Percentiles rank a stretch among this genome's conserved stretches.
Conservation (phyloP, 2,888 invertebrate genomes). For the Lottia scabra region DNA sequence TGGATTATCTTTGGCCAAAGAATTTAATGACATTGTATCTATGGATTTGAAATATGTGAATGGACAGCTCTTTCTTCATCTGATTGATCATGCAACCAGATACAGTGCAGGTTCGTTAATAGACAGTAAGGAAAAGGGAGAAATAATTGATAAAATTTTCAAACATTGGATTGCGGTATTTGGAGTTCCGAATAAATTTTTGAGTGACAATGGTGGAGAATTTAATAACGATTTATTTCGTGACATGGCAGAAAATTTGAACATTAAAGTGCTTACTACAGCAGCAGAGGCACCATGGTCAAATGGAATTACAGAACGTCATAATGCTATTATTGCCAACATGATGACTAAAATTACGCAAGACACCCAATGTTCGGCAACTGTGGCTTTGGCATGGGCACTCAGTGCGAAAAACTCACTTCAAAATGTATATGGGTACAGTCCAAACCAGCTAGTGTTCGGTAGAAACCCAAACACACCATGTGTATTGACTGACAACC, state of each 20-base stretch:
- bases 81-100: conserved; percentile 8
- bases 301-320: neutral
- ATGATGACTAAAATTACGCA: neutral
- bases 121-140: neutral
- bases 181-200: neutral
- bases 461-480: neutral
- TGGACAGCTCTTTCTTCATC: neutral
- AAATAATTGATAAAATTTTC: neutral
- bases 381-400: neutral
- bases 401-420: neutral
- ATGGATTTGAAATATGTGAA: neutral
- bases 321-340: conserved; percentile 1
- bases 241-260: conserved; percentile 3
- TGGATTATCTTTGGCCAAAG: neutral
- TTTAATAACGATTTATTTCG: neutral
- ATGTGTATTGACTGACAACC: neutral
- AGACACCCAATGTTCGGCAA: conserved; percentile 18
- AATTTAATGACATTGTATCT: conserved; percentile 4
- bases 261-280: neutral
- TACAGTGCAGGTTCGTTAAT: neutral
- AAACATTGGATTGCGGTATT: neutral
- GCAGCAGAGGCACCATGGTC: neutral
- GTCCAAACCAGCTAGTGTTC: neutral
- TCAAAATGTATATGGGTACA: neutral
- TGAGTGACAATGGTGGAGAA: conserved; percentile 6